Evolutionary conservation across 2,888 invertebrate genomes (phyloP).

Genomic region (Catocala fraxini): DNA sequence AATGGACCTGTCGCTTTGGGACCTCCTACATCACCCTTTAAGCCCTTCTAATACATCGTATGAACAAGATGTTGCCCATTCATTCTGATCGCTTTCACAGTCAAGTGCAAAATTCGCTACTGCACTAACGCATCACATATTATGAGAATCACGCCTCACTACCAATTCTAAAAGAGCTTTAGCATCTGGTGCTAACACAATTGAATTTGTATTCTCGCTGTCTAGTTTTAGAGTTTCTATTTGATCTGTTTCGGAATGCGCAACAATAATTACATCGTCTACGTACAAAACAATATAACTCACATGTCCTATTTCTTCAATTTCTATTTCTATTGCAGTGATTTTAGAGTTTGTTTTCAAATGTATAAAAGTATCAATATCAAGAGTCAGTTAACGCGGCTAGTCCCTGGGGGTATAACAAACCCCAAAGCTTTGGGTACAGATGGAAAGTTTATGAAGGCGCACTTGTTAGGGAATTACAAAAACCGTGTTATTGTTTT

Average conservation of each 20-base stretch:
- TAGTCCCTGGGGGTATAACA: slow-evolving; percentile 71
- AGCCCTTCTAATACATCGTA: slow-evolving; percentile 41
- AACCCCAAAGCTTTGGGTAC: slow-evolving; percentile 81
- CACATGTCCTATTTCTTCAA: slow-evolving; percentile 5
- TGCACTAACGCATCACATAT: slow-evolving; percentile 77
- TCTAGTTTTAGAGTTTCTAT: slow-evolving; percentile 39
- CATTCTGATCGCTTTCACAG: slow-evolving; percentile 59
- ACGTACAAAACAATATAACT: slow-evolving; percentile 53
- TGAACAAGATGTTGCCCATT: slow-evolving; percentile 81
- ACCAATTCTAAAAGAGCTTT: slow-evolving; percentile 48
- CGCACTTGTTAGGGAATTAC: slow-evolving; percentile 84
- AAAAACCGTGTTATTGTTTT: slow-evolving; percentile 84
- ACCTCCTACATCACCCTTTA: slow-evolving; percentile 46
- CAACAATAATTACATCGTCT: slow-evolving; percentile 55
- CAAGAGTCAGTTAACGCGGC: slow-evolving; percentile 73
- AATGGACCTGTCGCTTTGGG: slow-evolving; percentile 47
- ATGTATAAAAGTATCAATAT: slow-evolving; percentile 61
- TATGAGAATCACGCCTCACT: slow-evolving; percentile 82
- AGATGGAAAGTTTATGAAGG: slow-evolving; percentile 82
- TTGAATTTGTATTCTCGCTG: slow-evolving; percentile 15
- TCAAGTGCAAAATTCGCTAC: slow-evolving; percentile 84
- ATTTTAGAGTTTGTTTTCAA: slow-evolving; percentile 41
- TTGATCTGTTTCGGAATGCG: slow-evolving; percentile 26
- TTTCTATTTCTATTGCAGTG: slow-evolving; percentile 38
- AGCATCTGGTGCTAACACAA: slow-evolving; percentile 7